These are phyloP conservation scores for Reticulitermes lucifugus DNA, from an alignment of 2,888 invertebrate genomes.

Conservation along the genomic window DNA sequence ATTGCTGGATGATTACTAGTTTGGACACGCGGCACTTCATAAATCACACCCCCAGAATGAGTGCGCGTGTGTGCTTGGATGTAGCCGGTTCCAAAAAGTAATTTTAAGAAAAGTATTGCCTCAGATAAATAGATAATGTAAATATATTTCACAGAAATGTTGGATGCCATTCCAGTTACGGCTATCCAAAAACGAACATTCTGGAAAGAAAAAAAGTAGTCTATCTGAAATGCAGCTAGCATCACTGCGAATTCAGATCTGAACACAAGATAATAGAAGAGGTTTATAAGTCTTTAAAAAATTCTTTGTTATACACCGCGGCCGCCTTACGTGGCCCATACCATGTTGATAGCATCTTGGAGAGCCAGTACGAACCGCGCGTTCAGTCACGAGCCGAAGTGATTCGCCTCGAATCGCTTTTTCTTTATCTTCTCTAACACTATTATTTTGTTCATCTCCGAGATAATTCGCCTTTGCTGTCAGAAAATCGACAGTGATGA, in stretches of 20 bases:
- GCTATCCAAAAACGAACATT: neutral
- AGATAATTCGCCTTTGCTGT: neutral
- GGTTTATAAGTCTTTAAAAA: slow-evolving; percentile 38
- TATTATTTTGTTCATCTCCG: neutral
- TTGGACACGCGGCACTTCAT: neutral
- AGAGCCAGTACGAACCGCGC: neutral
- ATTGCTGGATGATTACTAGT: neutral
- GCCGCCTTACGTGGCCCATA: slow-evolving; percentile 5
- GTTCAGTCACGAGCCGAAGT: slow-evolving; percentile 29
- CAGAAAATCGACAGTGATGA: neutral
- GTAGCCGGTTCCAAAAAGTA: neutral
- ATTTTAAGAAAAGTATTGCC: neutral
- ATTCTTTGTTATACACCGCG: slow-evolving; percentile 41
- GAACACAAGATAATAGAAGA: slow-evolving; percentile 18
- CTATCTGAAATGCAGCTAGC: slow-evolving; percentile 39
- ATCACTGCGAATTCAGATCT: slow-evolving; percentile 39
- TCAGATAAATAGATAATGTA: neutral
- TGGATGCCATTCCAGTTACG: slow-evolving; percentile 24
- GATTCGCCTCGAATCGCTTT: neutral
- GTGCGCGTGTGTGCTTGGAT: neutral
- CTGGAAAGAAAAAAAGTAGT: slow-evolving; percentile 9
- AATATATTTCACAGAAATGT: neutral
- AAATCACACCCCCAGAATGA: neutral
- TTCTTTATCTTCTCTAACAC: neutral
- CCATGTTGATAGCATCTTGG: neutral